phyloP scores from a whole-genome alignment of 2,113 vertebrate species.

The Pelecanus crispus region DNA sequence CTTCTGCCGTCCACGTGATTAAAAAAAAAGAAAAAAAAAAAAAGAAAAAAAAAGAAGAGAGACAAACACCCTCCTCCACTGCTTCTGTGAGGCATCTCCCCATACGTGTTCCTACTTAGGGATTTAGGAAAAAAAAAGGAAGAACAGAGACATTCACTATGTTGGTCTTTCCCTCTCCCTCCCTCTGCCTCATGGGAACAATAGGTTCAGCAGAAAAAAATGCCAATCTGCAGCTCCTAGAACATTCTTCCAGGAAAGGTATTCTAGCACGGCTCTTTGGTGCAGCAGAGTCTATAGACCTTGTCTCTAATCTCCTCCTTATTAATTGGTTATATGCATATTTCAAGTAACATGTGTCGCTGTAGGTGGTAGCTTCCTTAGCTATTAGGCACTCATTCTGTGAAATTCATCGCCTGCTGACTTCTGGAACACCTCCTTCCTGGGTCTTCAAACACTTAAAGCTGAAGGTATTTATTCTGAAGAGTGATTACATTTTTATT shows the following conservation, averaged over 20 bases:
- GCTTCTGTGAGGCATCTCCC: neutral
- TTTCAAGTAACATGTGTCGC: neutral
- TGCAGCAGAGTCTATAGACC: neutral
- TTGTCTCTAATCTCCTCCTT: slow-evolving; percentile 18
- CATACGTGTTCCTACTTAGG: neutral
- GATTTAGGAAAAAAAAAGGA: neutral
- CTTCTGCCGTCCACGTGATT: neutral
- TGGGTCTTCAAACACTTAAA: neutral
- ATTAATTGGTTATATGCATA: slow-evolving; percentile 16
- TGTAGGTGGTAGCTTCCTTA: slow-evolving; percentile 38
- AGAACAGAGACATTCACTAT: neutral
- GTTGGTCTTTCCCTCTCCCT: neutral
- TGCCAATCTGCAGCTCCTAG: neutral
- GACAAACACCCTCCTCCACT: neutral
- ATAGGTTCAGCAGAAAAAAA: neutral
- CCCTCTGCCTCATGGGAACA: neutral
- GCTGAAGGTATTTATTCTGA: neutral
- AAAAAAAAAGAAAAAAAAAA: neutral
- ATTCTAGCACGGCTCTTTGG: neutral
- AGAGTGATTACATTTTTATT: neutral
- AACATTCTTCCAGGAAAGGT: neutral
- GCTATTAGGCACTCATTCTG: slow-evolving; percentile 11
- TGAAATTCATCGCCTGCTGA: slow-evolving; percentile 3
- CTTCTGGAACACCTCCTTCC: slow-evolving; percentile 11
- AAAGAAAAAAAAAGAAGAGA: neutral